phyloP scores from a whole-genome alignment of 2,113 vertebrate species.

The Embiotoca jacksoni region DNA sequence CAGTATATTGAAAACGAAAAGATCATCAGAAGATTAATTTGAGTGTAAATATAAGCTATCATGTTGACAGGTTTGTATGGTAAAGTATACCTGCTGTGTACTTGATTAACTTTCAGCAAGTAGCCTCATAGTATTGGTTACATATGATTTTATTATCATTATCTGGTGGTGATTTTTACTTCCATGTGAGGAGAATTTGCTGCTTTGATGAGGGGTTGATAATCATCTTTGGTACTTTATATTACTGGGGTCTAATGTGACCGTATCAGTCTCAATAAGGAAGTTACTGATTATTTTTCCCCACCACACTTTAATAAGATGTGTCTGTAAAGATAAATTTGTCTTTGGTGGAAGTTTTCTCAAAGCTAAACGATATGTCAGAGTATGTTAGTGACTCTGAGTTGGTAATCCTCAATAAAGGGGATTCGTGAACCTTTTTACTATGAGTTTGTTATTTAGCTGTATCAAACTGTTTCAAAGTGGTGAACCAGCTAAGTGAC shows the following conservation, averaged over 20 bases:
- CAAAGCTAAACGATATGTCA: too few relatives aligned
- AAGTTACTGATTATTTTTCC: constrained; percentile 15
- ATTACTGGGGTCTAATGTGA: constrained; percentile 11
- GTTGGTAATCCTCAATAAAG: neutral
- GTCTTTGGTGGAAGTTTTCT: neutral
- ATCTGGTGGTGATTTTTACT: constrained; percentile 27
- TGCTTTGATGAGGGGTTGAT: constrained; percentile 31
- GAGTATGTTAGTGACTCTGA: too few relatives aligned
- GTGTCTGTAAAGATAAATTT: too few relatives aligned
- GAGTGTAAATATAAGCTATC: neutral
- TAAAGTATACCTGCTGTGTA: neutral
- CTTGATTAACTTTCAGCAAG: constrained; percentile 28
- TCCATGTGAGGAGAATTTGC: constrained; percentile 21
- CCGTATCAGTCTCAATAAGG: constrained; percentile 16
- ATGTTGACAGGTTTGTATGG: constrained; percentile 12
- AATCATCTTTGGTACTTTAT: constrained; percentile 29
- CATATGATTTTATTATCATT: constrained; percentile 31
- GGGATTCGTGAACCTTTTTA: neutral
- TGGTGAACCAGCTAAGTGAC: too few relatives aligned
- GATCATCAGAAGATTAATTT: constrained; percentile 22
- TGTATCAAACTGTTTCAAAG: too few relatives aligned
- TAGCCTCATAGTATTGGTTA: constrained; percentile 7
- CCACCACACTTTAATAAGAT: constrained; percentile 1
- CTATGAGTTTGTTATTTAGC: too few relatives aligned
- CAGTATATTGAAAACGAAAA: neutral